Percentiles rank a stretch among this genome's conserved stretches.
Conservation (phyloP, 2,888 invertebrate species). For the Hoplodrina blanda region DNA sequence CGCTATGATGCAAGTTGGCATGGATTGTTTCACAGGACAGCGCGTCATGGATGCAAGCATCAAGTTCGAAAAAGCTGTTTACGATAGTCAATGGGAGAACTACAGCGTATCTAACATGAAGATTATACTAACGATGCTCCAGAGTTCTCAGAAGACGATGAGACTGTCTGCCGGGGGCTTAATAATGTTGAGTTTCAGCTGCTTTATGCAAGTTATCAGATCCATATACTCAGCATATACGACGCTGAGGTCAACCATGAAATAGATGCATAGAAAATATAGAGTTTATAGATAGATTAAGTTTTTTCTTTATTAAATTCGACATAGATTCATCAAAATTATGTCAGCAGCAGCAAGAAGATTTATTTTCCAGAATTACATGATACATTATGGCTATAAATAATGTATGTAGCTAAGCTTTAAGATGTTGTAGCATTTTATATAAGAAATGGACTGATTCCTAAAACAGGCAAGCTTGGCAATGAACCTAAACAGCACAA, state of each 20-base stretch:
- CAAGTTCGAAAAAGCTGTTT: conserved; percentile 63
- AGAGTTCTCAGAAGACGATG: conserved; percentile 76
- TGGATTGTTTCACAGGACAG: conserved; percentile 70
- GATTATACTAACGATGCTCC: conserved; percentile 72
- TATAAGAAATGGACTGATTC: not conserved
- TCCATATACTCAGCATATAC: conserved; percentile 78
- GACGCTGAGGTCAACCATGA: conserved; percentile 73
- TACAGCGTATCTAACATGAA: conserved; percentile 64
- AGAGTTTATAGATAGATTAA: too few species aligned
- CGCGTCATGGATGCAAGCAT: conserved; percentile 65
- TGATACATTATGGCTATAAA: not conserved
- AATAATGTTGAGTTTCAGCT: conserved; percentile 69
- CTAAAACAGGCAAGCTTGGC: not conserved
- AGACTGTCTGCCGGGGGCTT: conserved; percentile 77
- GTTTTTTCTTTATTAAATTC: too few species aligned
- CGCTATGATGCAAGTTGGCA: conserved; percentile 70
- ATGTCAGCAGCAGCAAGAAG: not conserved
- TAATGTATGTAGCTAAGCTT: not conserved
- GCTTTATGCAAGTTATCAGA: conserved; percentile 74
- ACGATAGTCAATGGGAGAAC: conserved; percentile 68
- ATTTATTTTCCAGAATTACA: not conserved
- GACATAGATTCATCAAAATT: not conserved
- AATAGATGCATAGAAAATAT: conserved; percentile 9
- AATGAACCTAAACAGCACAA: not conserved
- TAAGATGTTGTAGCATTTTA: not conserved